These are phyloP conservation scores for Eublepharis macularius DNA, from an alignment of 2,113 vertebrate species.

Conservation along the genomic window DNA sequence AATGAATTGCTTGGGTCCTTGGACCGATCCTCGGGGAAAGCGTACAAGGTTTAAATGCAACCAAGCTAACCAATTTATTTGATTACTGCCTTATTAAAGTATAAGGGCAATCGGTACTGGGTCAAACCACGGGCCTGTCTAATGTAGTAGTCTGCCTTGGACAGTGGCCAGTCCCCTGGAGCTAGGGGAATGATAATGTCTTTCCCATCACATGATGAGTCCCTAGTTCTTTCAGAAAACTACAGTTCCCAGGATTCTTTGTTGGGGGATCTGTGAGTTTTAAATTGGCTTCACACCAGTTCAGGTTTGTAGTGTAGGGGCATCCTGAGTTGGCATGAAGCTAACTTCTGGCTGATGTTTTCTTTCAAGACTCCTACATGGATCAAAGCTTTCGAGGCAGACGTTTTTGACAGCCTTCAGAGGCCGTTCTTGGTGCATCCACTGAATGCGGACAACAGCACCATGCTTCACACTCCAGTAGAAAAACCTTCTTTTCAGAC, in stretches of 20 bases:
- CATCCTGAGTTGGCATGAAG: not conserved
- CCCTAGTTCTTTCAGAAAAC: not conserved
- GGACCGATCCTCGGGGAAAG: conserved; percentile 77
- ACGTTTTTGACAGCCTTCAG: conserved; percentile 44
- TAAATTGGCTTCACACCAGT: not conserved
- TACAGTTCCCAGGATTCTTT: not conserved
- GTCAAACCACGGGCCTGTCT: no score
- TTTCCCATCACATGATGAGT: not conserved
- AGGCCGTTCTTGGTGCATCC: conserved; percentile 36
- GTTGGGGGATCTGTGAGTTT: not conserved
- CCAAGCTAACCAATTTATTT: not conserved
- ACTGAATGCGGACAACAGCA: conserved; percentile 44
- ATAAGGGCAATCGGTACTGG: no score
- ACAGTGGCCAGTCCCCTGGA: no score
- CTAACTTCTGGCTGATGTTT: not conserved
- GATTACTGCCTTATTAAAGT: no score
- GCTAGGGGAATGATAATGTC: no score
- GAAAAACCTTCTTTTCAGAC: conserved; percentile 46
- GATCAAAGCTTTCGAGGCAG: conserved; percentile 49
- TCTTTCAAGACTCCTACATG: conserved; percentile 56
- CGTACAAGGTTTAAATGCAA: conserved; percentile 46
- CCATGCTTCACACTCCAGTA: not conserved
- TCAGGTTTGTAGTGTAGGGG: not conserved
- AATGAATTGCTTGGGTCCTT: conserved; percentile 76
- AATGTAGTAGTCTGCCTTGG: no score